Percentiles rank a stretch among this genome's conserved stretches.
These are phyloP conservation scores for Peromyscus aztecus DNA, from an alignment of 2,797 vertebrate species.

Conservation along the genomic window DNA sequence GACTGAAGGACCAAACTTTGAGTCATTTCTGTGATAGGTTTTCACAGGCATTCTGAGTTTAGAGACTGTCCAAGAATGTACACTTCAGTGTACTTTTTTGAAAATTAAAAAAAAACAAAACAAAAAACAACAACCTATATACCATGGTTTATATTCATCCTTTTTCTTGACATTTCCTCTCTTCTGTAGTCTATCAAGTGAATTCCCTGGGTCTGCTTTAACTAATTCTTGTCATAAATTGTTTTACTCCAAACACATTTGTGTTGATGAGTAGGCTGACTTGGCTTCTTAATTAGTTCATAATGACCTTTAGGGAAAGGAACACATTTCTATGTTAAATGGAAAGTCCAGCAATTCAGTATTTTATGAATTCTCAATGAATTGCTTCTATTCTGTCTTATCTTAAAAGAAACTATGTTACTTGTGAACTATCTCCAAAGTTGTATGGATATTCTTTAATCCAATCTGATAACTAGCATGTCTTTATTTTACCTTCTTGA, in stretches of 20 bases:
- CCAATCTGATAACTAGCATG: background rate
- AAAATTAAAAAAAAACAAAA: background rate
- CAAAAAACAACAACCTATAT: background rate
- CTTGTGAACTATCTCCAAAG: background rate
- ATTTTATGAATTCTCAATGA: background rate
- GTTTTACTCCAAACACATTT: slow-evolving; percentile 37
- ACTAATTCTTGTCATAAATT: slow-evolving; percentile 31
- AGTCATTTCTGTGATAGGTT: background rate
- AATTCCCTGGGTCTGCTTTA: slow-evolving; percentile 11
- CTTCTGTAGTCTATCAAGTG: background rate
- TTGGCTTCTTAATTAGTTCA: slow-evolving; percentile 12
- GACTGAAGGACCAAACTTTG: background rate
- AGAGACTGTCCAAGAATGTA: background rate
- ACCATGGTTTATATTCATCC: background rate
- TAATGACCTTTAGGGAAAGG: background rate
- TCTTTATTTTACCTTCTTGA: background rate
- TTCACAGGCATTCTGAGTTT: background rate
- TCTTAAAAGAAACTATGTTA: background rate
- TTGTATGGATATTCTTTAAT: background rate
- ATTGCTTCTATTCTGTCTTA: background rate
- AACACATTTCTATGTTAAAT: slow-evolving; percentile 21
- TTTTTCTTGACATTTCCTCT: slow-evolving; percentile 19
- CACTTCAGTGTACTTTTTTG: background rate
- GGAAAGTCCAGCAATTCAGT: background rate
- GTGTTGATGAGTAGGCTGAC: slow-evolving; percentile 22